Evolutionary conservation across 2,113 vertebrate genomes (phyloP), one percentile per base, ranked within the genome.

Genomic region (Machaerirhynchus nigripectus): DNA sequence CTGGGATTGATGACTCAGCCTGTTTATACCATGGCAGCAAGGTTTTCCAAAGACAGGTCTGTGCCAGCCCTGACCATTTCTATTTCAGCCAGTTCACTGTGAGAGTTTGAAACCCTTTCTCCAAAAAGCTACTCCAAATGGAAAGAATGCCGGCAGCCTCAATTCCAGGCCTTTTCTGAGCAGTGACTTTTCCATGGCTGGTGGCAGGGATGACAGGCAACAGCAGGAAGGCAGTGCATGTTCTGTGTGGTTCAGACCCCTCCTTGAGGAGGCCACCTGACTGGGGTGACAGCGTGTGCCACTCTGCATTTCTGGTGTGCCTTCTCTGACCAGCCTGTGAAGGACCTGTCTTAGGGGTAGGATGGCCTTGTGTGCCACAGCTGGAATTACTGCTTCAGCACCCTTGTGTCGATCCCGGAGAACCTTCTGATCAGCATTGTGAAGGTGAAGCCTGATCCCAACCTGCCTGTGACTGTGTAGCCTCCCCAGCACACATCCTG

Each of bases 211-310:
- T 65, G 30, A 21, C 27, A 47, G 37, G 37, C 19, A 46, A 26
- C 6, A 60, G 53, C 37, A 67, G 28, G 8, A 40, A 55, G 64
- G 44, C 17, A 42, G 9, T 31, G 15, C 1, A 1, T 33, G 17
- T 46, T n/a, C 33, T 22, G 5, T 13, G 39, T 14, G 26, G 30
- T 42, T 42, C 40, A 42, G 49, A 47, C 7, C 9, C 6, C 9
- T 74, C 8, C 46, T n/a, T n/a, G 30, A 52, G 35, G 39, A 49
- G 17, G 11, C 19, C 49, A 33, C 15, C 21, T 0, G 0, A 8
- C 5, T 1, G 0, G 6, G 24, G 14, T 39, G 56, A 39, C 47
- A 27, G 10, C 1, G 0, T n/a, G 30, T 30, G 46, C 22, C 49
- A 55, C 28, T 13, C 16, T 22, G 31, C 16, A 8, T 22, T 82